Evolutionary conservation across 2,888 invertebrate species (phyloP), one percentile per base, ranked within the genome.

Genomic region (Drosophila multiciliata): DNA sequence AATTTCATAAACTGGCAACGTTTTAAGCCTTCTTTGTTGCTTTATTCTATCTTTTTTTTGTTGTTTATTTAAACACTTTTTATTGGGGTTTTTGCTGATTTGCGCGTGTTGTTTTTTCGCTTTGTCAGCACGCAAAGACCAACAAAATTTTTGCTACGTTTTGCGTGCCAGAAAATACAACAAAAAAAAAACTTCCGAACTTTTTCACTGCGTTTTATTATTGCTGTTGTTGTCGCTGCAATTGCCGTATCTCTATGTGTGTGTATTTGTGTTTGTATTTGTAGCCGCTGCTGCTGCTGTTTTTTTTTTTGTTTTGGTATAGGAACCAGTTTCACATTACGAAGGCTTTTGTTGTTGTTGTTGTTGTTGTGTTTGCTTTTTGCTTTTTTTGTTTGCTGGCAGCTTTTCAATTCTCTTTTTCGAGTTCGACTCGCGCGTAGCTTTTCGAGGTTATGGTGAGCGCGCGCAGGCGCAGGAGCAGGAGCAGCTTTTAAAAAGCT

Each of bases 241-340:
- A 82, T 82, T 89, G 71, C 52, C 69, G 65, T 73, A 53, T 69
- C 59, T 69, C 64, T 65, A 36, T 63, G 50, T 67, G 32, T 70
- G 42, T 77, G 45, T 62, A 15, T 53, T 59, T 75, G 53, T 73
- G 4, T 70, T 48, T 75, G 45, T 60, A 11, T 49, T 63, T 75
- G 54, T 67, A 26, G 45, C 55, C 66, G 66, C 66, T 66, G 66
- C 36, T 66, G 42, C 36, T 66, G 36, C 33, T 32, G 38, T 55
- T 33, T 32, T 40, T 57, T 32, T 17, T 38, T 7, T 20, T 45
- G 45, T 63, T 53, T 65, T 62, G 71, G 62, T 78, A 52, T 78
- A 76, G 87, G 89, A 87, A 87, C 87, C 87, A 89, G 89, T 87
- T 87, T 87, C 78, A 87, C 87, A 84, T 82, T 80, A 85, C 79